These are phyloP conservation scores for Corynorhinus townsendii DNA, from an alignment of 2,113 vertebrate genomes.

Conservation along the genomic window DNA sequence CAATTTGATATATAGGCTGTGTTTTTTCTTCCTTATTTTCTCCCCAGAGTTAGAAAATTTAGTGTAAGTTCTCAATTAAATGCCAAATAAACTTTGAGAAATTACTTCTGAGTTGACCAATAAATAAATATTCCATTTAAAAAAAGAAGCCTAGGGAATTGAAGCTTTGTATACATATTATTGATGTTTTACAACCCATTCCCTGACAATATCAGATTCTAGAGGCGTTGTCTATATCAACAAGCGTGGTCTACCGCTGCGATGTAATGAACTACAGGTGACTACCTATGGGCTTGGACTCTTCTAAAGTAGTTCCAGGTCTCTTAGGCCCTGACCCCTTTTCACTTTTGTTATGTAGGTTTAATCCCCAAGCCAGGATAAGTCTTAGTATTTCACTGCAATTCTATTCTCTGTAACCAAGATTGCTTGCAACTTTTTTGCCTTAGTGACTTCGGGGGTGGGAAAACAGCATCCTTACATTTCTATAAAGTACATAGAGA, in stretches of 20 bases:
- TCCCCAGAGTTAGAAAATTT: constrained; percentile 72
- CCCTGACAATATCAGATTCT: neutral
- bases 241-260: constrained; percentile 48
- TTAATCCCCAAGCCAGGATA: constrained; percentile 49
- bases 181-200: neutral
- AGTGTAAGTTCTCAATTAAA: constrained; percentile 70
- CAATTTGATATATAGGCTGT: constrained; percentile 57
- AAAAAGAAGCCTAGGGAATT: neutral
- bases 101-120: constrained; percentile 66
- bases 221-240: neutral
- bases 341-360: constrained; percentile 44
- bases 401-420: constrained; percentile 54
- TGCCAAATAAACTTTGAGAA: constrained; percentile 73
- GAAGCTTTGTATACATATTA: constrained; percentile 20
- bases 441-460: constrained; percentile 65
- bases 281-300: constrained; percentile 60
- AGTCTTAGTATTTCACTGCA: constrained; percentile 31
- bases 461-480: constrained; percentile 56
- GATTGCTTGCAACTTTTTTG: constrained; percentile 67
- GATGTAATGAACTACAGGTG: constrained; percentile 55
- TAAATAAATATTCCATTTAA: neutral
- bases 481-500: constrained; percentile 73
- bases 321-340: constrained; percentile 24
- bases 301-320: constrained; percentile 70
- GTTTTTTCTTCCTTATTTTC: constrained; percentile 66